Percentiles rank a stretch among this genome's conserved stretches.
phyloP scores from a whole-genome alignment of 2,113 vertebrate species.

The Hippocampus guttulatus region DNA sequence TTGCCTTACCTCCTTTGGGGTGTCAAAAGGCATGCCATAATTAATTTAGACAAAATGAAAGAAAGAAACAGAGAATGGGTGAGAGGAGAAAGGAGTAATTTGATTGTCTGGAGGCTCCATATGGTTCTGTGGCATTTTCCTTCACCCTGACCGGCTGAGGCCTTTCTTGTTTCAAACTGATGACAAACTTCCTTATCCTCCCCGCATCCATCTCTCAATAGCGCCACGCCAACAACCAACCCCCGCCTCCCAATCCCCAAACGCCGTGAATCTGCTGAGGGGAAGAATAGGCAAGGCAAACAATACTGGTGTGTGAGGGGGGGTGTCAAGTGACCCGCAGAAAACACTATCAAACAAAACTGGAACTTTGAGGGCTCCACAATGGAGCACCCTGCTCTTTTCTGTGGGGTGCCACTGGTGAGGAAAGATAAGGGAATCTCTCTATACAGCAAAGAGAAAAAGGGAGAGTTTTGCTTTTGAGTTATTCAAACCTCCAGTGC shows the following conservation, averaged over 20 bases:
- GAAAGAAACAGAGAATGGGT: slow-evolving; percentile 23
- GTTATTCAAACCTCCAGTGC: slow-evolving; percentile 65
- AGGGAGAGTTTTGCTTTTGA: slow-evolving; percentile 60
- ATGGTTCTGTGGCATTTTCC: slow-evolving; percentile 58
- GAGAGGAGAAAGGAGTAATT: slow-evolving; percentile 60
- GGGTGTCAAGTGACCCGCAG: slow-evolving; percentile 73
- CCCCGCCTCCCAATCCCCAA: slow-evolving; percentile 34
- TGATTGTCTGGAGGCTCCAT: slow-evolving; percentile 67
- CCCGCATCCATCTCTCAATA: slow-evolving; percentile 54
- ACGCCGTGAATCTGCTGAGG: slow-evolving; percentile 74
- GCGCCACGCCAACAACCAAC: slow-evolving; percentile 16
- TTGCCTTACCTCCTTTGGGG: slow-evolving; percentile 16
- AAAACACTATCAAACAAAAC: slow-evolving; percentile 75
- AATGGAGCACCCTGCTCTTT: slow-evolving; percentile 72
- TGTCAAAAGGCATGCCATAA: slow-evolving; percentile 49
- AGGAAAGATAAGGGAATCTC: slow-evolving; percentile 78
- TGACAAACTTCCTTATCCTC: slow-evolving; percentile 67
- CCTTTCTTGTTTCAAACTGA: slow-evolving; percentile 58
- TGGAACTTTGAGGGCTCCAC: slow-evolving; percentile 67
- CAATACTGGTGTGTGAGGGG: slow-evolving; percentile 56
- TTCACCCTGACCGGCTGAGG: slow-evolving; percentile 54
- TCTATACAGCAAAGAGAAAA: slow-evolving; percentile 68
- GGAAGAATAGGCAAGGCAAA: slow-evolving; percentile 71
- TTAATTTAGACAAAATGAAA: slow-evolving; percentile 55
- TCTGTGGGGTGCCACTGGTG: slow-evolving; percentile 69